These are phyloP conservation scores for Characodon lateralis DNA, from an alignment of 2,797 vertebrate species.

Conservation along the genomic window DNA sequence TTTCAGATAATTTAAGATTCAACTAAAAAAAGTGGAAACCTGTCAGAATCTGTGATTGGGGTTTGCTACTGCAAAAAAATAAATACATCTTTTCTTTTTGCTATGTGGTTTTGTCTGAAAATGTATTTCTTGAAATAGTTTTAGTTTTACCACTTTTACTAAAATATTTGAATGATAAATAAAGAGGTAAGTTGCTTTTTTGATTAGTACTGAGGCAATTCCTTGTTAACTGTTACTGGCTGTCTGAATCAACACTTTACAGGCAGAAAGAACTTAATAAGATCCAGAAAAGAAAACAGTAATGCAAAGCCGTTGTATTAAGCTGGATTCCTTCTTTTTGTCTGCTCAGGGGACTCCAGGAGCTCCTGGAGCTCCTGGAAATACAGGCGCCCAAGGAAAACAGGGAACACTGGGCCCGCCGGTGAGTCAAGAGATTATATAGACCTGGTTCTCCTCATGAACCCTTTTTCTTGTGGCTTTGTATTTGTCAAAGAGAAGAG, in stretches of 20 bases:
- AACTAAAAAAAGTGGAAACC: background rate
- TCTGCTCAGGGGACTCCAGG: constrained; percentile 86
- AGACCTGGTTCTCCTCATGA: background rate
- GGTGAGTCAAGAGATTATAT: constrained; percentile 77
- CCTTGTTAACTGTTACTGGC: background rate
- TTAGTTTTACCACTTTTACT: background rate
- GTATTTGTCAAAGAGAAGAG: background rate
- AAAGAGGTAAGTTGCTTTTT: background rate
- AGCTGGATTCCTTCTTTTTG: background rate
- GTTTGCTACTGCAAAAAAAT: background rate
- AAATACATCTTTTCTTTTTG: background rate
- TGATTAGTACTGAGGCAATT: background rate
- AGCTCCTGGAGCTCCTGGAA: constrained; percentile 84
- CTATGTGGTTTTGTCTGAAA: background rate
- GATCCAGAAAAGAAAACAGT: background rate
- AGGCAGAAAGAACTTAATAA: background rate
- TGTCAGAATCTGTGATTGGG: background rate
- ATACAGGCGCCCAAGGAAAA: constrained; percentile 84
- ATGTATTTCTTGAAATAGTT: background rate
- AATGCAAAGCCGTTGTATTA: background rate
- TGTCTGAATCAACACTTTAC: background rate
- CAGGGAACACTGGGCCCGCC: constrained; percentile 89
- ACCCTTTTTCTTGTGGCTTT: background rate
- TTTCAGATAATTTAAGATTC: background rate
- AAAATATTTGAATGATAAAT: background rate